Percentiles rank a stretch among this genome's conserved stretches.
phyloP scores from a whole-genome alignment of 2,888 invertebrate genomes.

The Nyleta sp. region DNA sequence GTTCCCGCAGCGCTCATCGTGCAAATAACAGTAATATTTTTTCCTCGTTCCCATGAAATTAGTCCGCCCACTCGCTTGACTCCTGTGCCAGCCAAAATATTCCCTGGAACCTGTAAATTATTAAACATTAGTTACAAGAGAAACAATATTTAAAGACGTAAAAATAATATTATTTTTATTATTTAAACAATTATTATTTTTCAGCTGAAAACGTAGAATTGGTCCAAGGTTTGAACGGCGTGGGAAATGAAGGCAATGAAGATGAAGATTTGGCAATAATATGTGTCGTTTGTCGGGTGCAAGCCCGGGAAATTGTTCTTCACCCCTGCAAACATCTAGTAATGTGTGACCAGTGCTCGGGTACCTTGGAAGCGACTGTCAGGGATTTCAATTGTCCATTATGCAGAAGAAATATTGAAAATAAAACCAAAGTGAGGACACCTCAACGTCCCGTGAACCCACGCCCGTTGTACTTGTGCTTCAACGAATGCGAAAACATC shows the following conservation, averaged over 20 bases:
- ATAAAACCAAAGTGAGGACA: not conserved
- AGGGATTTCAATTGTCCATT: not conserved
- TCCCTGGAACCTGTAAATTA: constrained; percentile 9
- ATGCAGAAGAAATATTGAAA: not conserved
- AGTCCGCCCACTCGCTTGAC: constrained; percentile 77
- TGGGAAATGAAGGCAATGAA: too few species aligned
- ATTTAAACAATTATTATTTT: not conserved
- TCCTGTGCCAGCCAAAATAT: constrained; percentile 78
- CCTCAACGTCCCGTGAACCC: not conserved
- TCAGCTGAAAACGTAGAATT: too few species aligned
- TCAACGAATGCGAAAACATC: not conserved
- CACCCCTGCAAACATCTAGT: not conserved
- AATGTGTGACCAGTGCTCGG: not conserved
- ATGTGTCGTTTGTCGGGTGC: not conserved
- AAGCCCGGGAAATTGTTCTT: not conserved
- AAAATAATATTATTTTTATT: not conserved
- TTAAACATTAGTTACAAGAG: not conserved
- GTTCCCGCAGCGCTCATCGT: constrained; percentile 78
- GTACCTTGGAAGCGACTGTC: not conserved
- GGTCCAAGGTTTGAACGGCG: too few species aligned
- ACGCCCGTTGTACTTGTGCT: not conserved
- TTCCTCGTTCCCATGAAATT: constrained; percentile 43
- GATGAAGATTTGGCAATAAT: not conserved
- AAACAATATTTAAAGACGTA: not conserved
- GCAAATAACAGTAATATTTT: constrained; percentile 77